Conservation (phyloP, 2,113 vertebrate species). For the Sprattus sprattus region DNA sequence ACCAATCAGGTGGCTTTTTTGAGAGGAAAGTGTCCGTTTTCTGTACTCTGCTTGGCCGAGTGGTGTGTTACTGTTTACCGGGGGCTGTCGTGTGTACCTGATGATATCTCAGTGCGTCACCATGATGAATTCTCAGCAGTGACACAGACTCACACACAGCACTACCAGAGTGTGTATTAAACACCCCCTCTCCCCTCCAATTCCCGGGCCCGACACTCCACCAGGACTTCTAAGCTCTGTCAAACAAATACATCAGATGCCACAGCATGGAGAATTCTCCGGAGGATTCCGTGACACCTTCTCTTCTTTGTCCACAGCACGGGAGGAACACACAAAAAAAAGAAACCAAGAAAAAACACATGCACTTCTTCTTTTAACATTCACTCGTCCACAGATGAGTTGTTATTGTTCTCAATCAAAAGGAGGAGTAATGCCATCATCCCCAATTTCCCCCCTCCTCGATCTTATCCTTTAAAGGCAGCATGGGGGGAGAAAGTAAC, state of each 20-base stretch:
- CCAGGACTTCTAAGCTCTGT: conserved; percentile 71
- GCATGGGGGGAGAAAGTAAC: background rate
- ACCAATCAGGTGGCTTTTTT: background rate
- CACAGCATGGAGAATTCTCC: conserved; percentile 59
- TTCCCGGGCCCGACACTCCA: conserved; percentile 54
- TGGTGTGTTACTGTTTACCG: background rate
- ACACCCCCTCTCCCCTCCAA: conserved; percentile 48
- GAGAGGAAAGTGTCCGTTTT: background rate
- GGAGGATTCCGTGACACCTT: conserved; percentile 62
- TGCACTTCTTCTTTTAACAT: conserved; percentile 59
- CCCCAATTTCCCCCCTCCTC: background rate
- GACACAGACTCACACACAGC: conserved; percentile 52
- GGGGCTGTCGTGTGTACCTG: background rate
- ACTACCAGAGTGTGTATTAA: conserved; percentile 70
- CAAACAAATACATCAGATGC: conserved; percentile 73
- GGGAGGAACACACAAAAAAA: background rate
- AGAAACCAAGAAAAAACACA: conserved; percentile 43
- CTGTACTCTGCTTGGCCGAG: background rate
- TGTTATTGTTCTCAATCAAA: conserved; percentile 64
- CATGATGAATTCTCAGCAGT: conserved; percentile 69
- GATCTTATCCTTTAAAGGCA: conserved; percentile 46
- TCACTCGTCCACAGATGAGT: conserved; percentile 55
- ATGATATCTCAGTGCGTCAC: background rate
- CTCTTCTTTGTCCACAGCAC: conserved; percentile 64
- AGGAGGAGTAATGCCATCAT: conserved; percentile 47